A percentile compares a stretch with the other conserved stretches of the same genome.
Evolutionary conservation across 2,113 vertebrate species (phyloP).

Genomic region (Thamnaconus septentrionalis): DNA sequence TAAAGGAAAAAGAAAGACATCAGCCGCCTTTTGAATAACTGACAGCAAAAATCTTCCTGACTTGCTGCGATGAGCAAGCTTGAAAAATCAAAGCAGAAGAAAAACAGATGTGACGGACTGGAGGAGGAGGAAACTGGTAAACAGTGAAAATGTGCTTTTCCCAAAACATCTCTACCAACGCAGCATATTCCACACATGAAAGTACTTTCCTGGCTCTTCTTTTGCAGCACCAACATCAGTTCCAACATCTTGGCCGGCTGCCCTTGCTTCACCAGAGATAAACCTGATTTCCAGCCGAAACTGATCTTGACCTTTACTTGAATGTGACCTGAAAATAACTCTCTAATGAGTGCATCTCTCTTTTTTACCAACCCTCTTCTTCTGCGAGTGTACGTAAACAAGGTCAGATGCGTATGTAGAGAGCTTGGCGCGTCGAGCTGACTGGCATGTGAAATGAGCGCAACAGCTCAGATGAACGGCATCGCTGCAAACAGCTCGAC

Average conservation of each 20-base stretch:
- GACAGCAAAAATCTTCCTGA: not conserved
- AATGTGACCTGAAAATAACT: conserved; percentile 2
- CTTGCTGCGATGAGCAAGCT: no score
- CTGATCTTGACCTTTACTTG: not conserved
- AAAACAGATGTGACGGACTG: not conserved
- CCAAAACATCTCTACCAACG: no score
- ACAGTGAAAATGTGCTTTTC: not conserved
- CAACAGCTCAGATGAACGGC: conserved; percentile 19
- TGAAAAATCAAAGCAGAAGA: not conserved
- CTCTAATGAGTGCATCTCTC: conserved; percentile 7
- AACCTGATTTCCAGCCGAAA: not conserved
- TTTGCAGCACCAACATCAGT: no score
- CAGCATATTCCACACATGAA: no score
- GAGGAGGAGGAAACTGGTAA: not conserved
- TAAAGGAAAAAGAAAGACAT: not conserved
- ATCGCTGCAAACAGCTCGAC: conserved; percentile 29
- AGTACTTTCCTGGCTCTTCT: no score
- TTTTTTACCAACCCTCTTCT: not conserved
- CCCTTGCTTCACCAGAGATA: no score
- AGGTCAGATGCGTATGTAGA: conserved; percentile 9
- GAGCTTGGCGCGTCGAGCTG: not conserved
- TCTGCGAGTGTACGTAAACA: conserved; percentile 13
- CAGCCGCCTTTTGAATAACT: not conserved
- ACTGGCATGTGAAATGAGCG: conserved; percentile 18
- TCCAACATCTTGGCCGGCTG: no score